Base-by-base conservation (phyloP, 2,113 vertebrate species). In the Thunnus maccoyii region DNA sequence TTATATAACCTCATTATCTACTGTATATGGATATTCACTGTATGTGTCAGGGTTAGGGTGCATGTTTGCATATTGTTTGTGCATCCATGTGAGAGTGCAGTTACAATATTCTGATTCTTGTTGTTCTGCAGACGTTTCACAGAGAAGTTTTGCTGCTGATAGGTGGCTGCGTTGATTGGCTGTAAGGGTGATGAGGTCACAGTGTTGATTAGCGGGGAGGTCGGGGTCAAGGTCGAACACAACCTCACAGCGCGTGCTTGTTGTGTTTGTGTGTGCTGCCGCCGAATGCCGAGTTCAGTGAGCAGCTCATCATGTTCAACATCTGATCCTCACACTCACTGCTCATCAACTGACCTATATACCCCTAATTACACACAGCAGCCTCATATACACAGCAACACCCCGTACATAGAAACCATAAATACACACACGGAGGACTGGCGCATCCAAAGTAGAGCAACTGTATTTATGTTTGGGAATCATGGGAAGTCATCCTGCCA, bases 321-420 rank as follows among this genome's bases (percentile, higher is more conserved):
- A 92, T 92, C 91, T 91, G 90, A 93, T 91, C 78, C 72, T 92
- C 86, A 92, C 90, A 94, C 90, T 93, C 90, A 88, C 86, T 92
- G 92, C 91, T 92, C 91, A 93, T 93, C 89, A 90, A 79, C 88
- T 93, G 92, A 94, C 92, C 93, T 92, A 94, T 88, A 91, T 93
- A 91, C 67, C 88, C 92, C 91, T 90, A 91, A 92, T 92, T 92
- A 91, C 89, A 84, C 89, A 90, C 88, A 72, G 84, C 78, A 78
- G 84, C 91, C 80, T 85, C 82, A 67, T 17, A 63, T 18, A 69
- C 80, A 82, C 64, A 80, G 74, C 83, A 67, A 82, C 65, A 82
- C 30, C 72, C 25, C 56, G 64, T 50, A 81, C 52, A 70, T 15
- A 58, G 16, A 75, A 69, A 47, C 18, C 70, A 79, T 62, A 82